Base-by-base conservation (phyloP, 2,888 invertebrate species). In the Phragmatobia fuliginosa region DNA sequence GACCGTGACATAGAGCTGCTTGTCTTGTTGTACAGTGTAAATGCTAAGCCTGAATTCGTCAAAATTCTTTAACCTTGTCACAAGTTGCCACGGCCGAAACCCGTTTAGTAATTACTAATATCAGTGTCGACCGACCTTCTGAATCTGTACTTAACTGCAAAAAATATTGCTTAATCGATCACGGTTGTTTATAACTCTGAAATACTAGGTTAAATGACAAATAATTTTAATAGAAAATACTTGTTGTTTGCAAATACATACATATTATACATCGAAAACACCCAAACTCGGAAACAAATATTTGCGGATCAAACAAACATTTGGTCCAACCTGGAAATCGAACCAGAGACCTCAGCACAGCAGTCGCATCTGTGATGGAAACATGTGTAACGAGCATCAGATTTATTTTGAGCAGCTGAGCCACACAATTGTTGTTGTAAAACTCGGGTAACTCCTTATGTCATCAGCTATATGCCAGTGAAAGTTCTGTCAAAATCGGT, bases 41-140 rank as follows among this genome's bases (percentile, higher is more conserved):
- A 88, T 90, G 86, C 84, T 75, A 84, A 88, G 81, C 83, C 81
- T 81, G 84, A 77, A 80, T 81, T 82, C 81, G 83, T 83, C 85
- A 81, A 88, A 84, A 84, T 84, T 88, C 79, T 76, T 61, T 79
- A 81, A 82, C 91, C 89, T 89, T 89, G 77, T 68, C 62, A 67
- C 77, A 80, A 85, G 84, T 87, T 81, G 88, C 77, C 78, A 74
- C 68, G 77, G 79, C 71, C 74, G 78, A 74, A 68, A 77, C 71
- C 78, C 79, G 85, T 83, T 87, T 87, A 88, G 87, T 88, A 88
- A 89, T 89, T 83, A 83, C 83, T 79, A 76, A 81, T 80, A 82
- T 76, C 79, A 79, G 69, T 76, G 73, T 70, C 73, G 67, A 73
- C 49, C 72, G 82, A 82, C 86, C 83, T 84, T 83, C 81, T 77